A percentile compares a stretch with the other conserved stretches of the same genome.
Conservation (phyloP, 1,140 invertebrate genomes). For the Brachionus koreanus region DNA sequence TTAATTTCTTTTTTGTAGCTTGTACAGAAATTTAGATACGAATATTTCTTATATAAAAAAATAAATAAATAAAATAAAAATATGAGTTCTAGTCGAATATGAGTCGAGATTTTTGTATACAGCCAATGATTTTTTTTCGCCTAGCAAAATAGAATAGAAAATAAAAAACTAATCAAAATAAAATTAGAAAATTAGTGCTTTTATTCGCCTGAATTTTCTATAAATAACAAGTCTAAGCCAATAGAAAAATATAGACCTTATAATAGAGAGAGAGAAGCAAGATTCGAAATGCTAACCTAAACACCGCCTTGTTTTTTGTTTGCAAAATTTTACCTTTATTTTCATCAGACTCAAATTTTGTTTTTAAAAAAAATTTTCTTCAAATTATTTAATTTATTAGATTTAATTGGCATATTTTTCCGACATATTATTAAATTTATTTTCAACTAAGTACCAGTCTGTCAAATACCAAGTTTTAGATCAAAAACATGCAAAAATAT, state of each 20-base stretch:
- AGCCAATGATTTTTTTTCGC: not conserved
- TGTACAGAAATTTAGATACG: not conserved
- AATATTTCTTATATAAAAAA: not conserved
- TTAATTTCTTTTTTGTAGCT: constrained; percentile 10
- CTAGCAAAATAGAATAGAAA: not conserved
- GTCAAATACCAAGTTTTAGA: not conserved
- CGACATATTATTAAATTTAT: not conserved
- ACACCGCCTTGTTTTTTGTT: not conserved
- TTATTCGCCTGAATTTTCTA: not conserved
- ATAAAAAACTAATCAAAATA: constrained; percentile 26
- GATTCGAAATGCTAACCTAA: not conserved
- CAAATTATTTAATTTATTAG: not conserved
- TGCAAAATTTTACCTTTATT: constrained; percentile 22
- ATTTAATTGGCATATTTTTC: not conserved
- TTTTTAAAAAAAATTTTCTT: not conserved
- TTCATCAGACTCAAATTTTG: not conserved
- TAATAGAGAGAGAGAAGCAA: not conserved
- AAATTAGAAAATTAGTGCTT: not conserved
- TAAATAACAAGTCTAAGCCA: not conserved
- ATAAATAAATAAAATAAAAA: not conserved
- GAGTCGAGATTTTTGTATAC: not conserved
- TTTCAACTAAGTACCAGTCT: not conserved
- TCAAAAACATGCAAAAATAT: too few relatives aligned
- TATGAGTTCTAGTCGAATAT: not conserved
- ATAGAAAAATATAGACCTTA: not conserved